These are phyloP conservation scores for Crenichthys baileyi DNA, from an alignment of 2,797 vertebrate genomes.

Conservation along the genomic window DNA sequence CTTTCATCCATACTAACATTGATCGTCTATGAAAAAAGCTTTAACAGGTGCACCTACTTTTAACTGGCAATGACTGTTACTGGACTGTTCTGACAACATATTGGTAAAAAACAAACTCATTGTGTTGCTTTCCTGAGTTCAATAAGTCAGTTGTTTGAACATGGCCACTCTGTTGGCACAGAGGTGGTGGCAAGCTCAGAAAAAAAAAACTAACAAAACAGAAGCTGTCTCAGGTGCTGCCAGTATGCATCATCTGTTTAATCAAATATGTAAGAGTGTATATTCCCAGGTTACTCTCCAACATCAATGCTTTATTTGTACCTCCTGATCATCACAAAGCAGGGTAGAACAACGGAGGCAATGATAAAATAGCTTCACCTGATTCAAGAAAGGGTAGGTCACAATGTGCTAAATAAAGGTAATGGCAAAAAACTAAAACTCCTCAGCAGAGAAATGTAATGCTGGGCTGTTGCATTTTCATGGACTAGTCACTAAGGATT, in stretches of 20 bases:
- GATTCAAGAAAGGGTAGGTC: background rate
- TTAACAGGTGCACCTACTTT: slow-evolving; percentile 41
- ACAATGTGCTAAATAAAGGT: background rate
- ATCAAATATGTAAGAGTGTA: slow-evolving; percentile 21
- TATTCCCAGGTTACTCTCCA: slow-evolving; percentile 21
- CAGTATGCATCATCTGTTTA: slow-evolving; percentile 7
- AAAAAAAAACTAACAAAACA: background rate
- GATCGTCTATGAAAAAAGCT: slow-evolving; percentile 40
- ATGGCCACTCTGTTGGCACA: slow-evolving; percentile 7
- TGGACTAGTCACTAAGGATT: background rate
- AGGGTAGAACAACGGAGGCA: background rate
- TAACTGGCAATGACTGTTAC: slow-evolving; percentile 10
- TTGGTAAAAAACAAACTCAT: slow-evolving; percentile 13
- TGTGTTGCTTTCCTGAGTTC: slow-evolving; percentile 8
- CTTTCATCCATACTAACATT: slow-evolving; percentile 37
- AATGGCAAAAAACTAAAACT: background rate
- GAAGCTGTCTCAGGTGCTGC: slow-evolving; percentile 6
- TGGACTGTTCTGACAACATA: slow-evolving; percentile 25
- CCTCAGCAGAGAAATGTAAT: background rate
- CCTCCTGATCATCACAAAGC: slow-evolving; percentile 7
- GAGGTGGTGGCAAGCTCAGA: slow-evolving; percentile 10
- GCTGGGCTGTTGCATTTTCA: background rate
- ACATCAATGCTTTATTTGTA: slow-evolving; percentile 12
- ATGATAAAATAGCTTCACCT: background rate
- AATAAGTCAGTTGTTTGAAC: slow-evolving; percentile 19